Percentiles rank a stretch among this genome's conserved stretches.
Conservation (phyloP, 1,140 invertebrate species). For the Aradophagus sp. region DNA sequence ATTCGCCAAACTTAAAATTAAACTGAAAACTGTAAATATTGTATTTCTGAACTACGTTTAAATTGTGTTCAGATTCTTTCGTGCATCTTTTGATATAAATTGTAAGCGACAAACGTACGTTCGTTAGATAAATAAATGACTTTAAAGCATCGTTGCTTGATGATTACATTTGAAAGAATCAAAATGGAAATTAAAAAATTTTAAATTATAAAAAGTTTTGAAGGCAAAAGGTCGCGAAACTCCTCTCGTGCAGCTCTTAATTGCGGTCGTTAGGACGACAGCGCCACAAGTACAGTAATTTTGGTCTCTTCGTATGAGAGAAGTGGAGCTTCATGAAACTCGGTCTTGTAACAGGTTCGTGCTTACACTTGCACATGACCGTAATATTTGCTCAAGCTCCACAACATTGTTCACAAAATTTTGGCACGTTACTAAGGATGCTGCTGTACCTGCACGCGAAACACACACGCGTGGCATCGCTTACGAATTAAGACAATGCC, state of each 20-base stretch:
- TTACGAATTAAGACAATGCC: constrained; percentile 26
- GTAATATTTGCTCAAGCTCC: constrained; percentile 53
- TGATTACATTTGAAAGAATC: no score
- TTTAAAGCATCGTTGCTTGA: no score
- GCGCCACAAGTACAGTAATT: constrained; percentile 57
- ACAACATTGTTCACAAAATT: constrained; percentile 47
- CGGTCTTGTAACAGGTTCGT: constrained; percentile 43
- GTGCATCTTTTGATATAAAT: no score
- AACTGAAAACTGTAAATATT: constrained; percentile 10
- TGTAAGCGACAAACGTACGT: no score
- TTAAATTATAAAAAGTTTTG: constrained; percentile 3
- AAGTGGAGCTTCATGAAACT: constrained; percentile 56
- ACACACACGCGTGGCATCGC: constrained; percentile 7
- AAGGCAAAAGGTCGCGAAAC: constrained; percentile 25
- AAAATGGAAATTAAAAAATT: no score
- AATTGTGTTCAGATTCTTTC: no score
- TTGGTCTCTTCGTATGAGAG: constrained; percentile 51
- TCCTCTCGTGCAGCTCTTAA: constrained; percentile 38
- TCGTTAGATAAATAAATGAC: no score
- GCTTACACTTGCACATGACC: constrained; percentile 49
- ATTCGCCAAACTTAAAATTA: no score
- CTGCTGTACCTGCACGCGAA: constrained; percentile 3
- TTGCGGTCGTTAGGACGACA: constrained; percentile 51
- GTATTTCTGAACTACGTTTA: no score
- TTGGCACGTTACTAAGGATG: constrained; percentile 23